These are phyloP conservation scores for Lanius ludovicianus DNA, from an alignment of 2,113 vertebrate genomes.

Conservation along the genomic window DNA sequence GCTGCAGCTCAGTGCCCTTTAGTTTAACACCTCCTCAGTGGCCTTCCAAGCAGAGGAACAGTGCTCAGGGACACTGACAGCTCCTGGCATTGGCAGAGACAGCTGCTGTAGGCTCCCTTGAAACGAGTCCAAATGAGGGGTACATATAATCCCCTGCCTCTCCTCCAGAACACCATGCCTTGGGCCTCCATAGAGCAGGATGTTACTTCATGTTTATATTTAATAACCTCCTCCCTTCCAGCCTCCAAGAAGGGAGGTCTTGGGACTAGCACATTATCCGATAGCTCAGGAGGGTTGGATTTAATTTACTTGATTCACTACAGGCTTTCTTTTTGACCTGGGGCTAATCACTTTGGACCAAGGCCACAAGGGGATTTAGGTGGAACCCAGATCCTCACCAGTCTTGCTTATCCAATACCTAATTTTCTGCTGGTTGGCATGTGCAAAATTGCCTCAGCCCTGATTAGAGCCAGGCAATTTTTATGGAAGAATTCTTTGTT, in stretches of 20 bases:
- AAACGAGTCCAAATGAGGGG: neutral
- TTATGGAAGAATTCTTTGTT: slow-evolving; percentile 64
- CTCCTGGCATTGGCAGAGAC: neutral
- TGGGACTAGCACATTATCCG: neutral
- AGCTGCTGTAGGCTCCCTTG: neutral
- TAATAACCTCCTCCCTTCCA: slow-evolving; percentile 18
- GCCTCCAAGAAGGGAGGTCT: slow-evolving; percentile 20
- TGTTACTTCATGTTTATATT: slow-evolving; percentile 22
- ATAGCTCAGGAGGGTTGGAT: slow-evolving; percentile 46
- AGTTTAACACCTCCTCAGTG: neutral
- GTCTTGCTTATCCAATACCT: slow-evolving; percentile 51
- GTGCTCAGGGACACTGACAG: neutral
- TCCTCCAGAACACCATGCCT: neutral
- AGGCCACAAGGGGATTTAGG: slow-evolving; percentile 60
- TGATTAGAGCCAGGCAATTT: slow-evolving; percentile 65
- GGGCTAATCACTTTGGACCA: slow-evolving; percentile 49
- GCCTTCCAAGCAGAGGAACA: neutral
- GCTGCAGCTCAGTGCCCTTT: neutral
- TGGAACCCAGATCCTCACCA: neutral
- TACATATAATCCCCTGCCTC: rapidly evolving
- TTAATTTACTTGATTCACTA: slow-evolving; percentile 61
- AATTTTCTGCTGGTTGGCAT: slow-evolving; percentile 64
- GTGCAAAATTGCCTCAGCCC: slow-evolving; percentile 41
- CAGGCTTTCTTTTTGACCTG: slow-evolving; percentile 53
- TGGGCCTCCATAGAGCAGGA: neutral